Conservation (phyloP, 2,113 vertebrate species). For the Caretta caretta region DNA sequence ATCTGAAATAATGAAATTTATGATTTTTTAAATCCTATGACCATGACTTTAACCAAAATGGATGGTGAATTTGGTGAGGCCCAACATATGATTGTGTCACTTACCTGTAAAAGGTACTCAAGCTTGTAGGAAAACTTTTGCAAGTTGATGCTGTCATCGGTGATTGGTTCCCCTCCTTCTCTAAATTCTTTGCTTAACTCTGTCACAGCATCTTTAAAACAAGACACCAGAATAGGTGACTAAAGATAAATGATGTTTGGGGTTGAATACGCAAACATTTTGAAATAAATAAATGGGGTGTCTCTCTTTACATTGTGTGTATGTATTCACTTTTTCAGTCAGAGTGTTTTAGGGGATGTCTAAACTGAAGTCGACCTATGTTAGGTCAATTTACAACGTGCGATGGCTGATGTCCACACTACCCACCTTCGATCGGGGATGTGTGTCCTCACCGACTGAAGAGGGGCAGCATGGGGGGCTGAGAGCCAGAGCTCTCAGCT, state of each 20-base stretch:
- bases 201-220: slow-evolving; percentile 88
- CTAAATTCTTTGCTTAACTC: slow-evolving; percentile 91
- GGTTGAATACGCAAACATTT: background rate
- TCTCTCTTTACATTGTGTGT: background rate
- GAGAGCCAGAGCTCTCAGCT: too few relatives aligned
- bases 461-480: too few relatives aligned
- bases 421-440: too few relatives aligned
- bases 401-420: too few relatives aligned
- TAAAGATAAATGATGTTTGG: background rate
- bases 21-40: too few relatives aligned
- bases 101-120: slow-evolving; percentile 95
- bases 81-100: background rate
- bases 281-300: background rate
- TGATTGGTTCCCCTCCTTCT: slow-evolving; percentile 90
- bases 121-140: slow-evolving; percentile 97
- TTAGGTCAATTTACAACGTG: too few relatives aligned
- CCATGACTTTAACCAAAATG: too few relatives aligned
- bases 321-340: background rate
- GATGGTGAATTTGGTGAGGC: background rate
- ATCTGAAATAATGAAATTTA: too few relatives aligned
- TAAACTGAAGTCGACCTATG: too few relatives aligned
- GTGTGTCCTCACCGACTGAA: too few relatives aligned
- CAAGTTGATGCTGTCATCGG: slow-evolving; percentile 91
- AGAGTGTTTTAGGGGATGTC: background rate
- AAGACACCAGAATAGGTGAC: slow-evolving; percentile 37